These are phyloP conservation scores for Aleiodes leptofemur DNA, from an alignment of 2,888 invertebrate genomes.

Conservation along the genomic window DNA sequence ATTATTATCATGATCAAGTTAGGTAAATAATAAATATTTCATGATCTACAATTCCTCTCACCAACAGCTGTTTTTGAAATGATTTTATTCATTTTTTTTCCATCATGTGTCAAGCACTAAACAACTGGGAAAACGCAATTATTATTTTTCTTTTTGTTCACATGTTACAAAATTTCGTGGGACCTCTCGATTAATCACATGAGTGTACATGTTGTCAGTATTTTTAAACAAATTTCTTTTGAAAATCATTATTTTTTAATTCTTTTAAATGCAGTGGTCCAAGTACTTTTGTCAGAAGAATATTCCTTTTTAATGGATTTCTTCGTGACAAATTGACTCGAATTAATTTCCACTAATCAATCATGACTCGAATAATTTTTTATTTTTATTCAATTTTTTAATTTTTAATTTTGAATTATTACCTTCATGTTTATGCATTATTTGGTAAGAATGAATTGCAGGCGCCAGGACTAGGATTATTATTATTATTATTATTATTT, in stretches of 20 bases:
- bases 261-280: slow-evolving; percentile 23
- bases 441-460: slow-evolving; percentile 28
- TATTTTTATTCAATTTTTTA: no score
- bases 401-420: not conserved
- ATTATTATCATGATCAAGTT: not conserved
- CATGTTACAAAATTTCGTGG: slow-evolving; percentile 40
- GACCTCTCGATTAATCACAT: slow-evolving; percentile 41
- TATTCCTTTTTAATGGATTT: not conserved
- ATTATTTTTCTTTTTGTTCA: slow-evolving; percentile 14
- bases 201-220: slow-evolving; percentile 48
- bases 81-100: slow-evolving; percentile 23
- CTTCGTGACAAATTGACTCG: slow-evolving; percentile 16
- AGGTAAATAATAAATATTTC: not conserved
- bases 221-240: slow-evolving; percentile 36
- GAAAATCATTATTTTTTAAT: slow-evolving; percentile 6
- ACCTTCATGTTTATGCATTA: not conserved
- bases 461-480: slow-evolving; percentile 8
- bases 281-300: slow-evolving; percentile 30
- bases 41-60: not conserved
- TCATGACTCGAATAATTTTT: not conserved
- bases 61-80: slow-evolving; percentile 14
- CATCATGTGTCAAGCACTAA: slow-evolving; percentile 20
- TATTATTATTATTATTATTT: slow-evolving; percentile 4
- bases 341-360: not conserved
- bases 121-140: slow-evolving; percentile 30